Conservation (phyloP, 2,888 invertebrate species). For the Nezara viridula region DNA sequence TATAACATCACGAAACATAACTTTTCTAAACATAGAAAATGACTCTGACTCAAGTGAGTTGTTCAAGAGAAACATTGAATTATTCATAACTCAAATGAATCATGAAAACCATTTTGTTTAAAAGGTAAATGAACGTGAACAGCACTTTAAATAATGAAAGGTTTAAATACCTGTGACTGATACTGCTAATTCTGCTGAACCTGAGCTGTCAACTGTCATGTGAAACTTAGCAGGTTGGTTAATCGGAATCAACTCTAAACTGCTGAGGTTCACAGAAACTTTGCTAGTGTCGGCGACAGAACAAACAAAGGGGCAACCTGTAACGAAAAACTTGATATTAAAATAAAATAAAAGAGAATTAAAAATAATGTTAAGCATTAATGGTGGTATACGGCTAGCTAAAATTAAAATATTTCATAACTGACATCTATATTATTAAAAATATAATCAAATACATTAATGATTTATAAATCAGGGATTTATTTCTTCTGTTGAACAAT, state of each 20-base stretch:
- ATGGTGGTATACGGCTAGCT: neutral
- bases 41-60: neutral
- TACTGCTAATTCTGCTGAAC: slow-evolving; percentile 88
- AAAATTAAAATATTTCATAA: neutral
- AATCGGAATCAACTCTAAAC: slow-evolving; percentile 88
- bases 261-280: slow-evolving; percentile 80
- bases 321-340: slow-evolving; percentile 59
- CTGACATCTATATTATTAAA: neutral
- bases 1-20: neutral
- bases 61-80: neutral
- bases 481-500: neutral
- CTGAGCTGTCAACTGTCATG: slow-evolving; percentile 80
- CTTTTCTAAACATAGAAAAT: neutral
- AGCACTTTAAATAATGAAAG: neutral
- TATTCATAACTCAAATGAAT: slow-evolving; percentile 24
- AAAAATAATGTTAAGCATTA: neutral
- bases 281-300: slow-evolving; percentile 85
- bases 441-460: neutral
- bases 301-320: slow-evolving; percentile 87
- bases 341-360: neutral
- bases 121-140: neutral
- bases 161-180: slow-evolving; percentile 77
- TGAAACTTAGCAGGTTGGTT: slow-evolving; percentile 85
- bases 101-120: neutral
- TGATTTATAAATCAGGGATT: neutral